These are phyloP conservation scores for Coecobrya sp. DNA, from an alignment of 2,888 invertebrate genomes.

Conservation along the genomic window DNA sequence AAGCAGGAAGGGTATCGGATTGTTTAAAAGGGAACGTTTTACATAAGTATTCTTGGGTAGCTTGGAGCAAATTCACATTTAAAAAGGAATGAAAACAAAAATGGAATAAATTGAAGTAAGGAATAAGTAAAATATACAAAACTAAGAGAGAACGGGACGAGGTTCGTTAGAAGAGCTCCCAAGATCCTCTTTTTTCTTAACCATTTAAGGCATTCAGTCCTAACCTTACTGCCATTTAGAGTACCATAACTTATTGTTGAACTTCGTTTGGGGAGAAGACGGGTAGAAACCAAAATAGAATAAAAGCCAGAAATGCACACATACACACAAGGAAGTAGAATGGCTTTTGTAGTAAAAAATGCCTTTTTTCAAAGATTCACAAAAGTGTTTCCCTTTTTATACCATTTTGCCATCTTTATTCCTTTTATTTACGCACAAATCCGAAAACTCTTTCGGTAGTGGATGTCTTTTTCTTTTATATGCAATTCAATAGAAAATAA, in stretches of 20 bases:
- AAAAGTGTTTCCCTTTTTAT: not conserved
- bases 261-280: constrained; percentile 7
- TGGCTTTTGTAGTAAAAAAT: not conserved
- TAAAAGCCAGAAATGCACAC: not conserved
- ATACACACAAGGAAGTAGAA: not conserved
- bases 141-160: constrained; percentile 31
- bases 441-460: constrained; percentile 42
- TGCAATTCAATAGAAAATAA: constrained; percentile 52
- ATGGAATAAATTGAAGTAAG: constrained; percentile 51
- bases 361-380: not conserved
- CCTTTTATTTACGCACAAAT: constrained; percentile 41
- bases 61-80: not conserved
- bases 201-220: constrained; percentile 55
- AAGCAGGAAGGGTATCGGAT: constrained; percentile 13
- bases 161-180: constrained; percentile 67
- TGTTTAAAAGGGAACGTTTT: constrained; percentile 29
- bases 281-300: not conserved
- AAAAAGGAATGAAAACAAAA: constrained; percentile 7
- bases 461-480: not conserved
- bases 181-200: constrained; percentile 64
- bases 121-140: not conserved
- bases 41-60: constrained; percentile 10
- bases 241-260: constrained; percentile 36
- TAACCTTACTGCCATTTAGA: constrained; percentile 39
- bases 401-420: constrained; percentile 13